Conservation (phyloP, 2,113 vertebrate genomes). For the Strix uralensis region DNA sequence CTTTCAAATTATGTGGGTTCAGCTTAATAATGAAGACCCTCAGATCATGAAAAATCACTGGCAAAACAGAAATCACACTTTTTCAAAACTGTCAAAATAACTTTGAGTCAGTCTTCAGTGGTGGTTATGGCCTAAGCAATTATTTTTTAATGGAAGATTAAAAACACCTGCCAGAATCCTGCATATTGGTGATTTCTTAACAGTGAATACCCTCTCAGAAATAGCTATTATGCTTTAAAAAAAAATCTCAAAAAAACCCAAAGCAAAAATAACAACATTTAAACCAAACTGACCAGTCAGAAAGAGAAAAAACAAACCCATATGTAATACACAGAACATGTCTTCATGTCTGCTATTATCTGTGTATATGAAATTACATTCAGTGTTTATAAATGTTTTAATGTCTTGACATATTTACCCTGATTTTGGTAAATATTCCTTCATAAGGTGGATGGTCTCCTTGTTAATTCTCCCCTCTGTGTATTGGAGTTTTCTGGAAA, state of each 20-base stretch:
- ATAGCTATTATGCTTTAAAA: background rate
- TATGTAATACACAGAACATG: background rate
- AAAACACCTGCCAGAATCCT: background rate
- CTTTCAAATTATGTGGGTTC: background rate
- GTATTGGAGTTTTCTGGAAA: background rate
- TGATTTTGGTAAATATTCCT: background rate
- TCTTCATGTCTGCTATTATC: background rate
- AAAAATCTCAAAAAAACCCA: accelerated
- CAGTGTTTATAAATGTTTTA: background rate
- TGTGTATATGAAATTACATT: background rate
- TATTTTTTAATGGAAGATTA: background rate
- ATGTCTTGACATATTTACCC: background rate
- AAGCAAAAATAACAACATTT: background rate
- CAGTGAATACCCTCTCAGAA: background rate
- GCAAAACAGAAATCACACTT: background rate
- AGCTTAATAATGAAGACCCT: background rate
- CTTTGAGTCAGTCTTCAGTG: background rate
- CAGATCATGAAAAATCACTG: background rate
- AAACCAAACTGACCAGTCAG: background rate
- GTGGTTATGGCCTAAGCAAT: background rate
- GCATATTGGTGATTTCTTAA: background rate
- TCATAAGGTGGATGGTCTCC: background rate
- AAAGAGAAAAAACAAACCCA: background rate
- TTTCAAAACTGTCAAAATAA: background rate
- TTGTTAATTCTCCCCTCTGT: background rate